phyloP scores from a whole-genome alignment of 2,888 invertebrate genomes.

The Drosophila macrothrix region DNA sequence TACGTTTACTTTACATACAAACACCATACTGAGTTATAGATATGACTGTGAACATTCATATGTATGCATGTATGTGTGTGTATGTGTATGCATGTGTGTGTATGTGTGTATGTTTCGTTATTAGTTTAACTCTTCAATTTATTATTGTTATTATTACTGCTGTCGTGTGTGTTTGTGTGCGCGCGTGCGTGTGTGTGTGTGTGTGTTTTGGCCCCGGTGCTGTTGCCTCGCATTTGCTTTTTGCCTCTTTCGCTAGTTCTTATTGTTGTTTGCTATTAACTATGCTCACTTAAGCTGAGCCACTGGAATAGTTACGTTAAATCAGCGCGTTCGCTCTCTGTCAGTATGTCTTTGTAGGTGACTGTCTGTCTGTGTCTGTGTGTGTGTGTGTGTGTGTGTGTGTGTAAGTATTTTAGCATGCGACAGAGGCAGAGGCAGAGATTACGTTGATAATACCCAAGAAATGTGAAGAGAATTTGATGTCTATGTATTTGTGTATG shows the following conservation, averaged over 20 bases:
- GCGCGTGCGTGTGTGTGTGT: slow-evolving; percentile 12
- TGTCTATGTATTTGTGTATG: slow-evolving; percentile 23
- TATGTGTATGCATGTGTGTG: slow-evolving; percentile 18
- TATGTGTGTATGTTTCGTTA: slow-evolving; percentile 62
- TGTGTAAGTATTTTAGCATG: slow-evolving; percentile 42
- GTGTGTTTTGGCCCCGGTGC: slow-evolving; percentile 39
- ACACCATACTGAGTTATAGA: slow-evolving; percentile 50
- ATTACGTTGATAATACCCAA: slow-evolving; percentile 57
- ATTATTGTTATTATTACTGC: slow-evolving; percentile 76
- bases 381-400: slow-evolving; percentile 41
- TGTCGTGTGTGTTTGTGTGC: slow-evolving; percentile 18
- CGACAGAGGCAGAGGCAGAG: slow-evolving; percentile 25
- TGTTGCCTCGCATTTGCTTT: slow-evolving; percentile 34
- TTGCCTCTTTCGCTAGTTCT: slow-evolving; percentile 56
- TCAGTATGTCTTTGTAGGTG: slow-evolving; percentile 5
- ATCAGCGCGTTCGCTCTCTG: slow-evolving; percentile 58
- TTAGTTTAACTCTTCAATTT: slow-evolving; percentile 80
- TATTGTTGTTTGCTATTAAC: slow-evolving; percentile 69
- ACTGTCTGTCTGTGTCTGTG: slow-evolving; percentile 23
- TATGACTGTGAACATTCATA: slow-evolving; percentile 30
- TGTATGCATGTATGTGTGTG: not conserved
- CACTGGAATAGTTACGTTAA: slow-evolving; percentile 75
- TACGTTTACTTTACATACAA: slow-evolving; percentile 53
- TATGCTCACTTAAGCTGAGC: slow-evolving; percentile 67
- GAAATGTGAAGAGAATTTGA: slow-evolving; percentile 47